Evolutionary conservation across 1,140 invertebrate species (phyloP).

Genomic region (Oryctes rhinoceros): DNA sequence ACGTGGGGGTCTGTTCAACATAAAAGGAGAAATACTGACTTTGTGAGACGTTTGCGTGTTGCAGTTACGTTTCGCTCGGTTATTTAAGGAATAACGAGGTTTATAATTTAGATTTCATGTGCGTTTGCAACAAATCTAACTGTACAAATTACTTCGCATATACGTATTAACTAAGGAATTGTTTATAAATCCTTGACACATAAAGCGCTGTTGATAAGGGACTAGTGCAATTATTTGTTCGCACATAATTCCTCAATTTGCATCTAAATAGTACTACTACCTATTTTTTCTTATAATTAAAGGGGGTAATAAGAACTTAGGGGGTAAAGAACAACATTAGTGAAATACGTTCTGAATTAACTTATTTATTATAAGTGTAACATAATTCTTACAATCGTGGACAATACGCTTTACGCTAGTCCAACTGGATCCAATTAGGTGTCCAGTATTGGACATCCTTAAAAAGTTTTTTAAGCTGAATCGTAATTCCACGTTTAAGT

Average conservation of each 20-base stretch:
- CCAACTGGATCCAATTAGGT: too few relatives aligned
- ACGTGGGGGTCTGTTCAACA: background rate
- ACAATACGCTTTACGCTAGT: too few relatives aligned
- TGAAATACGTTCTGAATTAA: too few relatives aligned
- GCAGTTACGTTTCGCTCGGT: background rate
- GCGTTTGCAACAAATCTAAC: background rate
- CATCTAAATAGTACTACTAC: background rate
- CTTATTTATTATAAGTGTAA: too few relatives aligned
- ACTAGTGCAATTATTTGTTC: background rate
- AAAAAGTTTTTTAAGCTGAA: too few relatives aligned
- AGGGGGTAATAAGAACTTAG: too few relatives aligned
- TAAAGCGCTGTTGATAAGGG: background rate
- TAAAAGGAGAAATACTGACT: background rate
- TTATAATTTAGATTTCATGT: constrained; percentile 14
- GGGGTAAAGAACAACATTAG: too few relatives aligned
- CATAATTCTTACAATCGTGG: too few relatives aligned
- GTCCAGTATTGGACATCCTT: too few relatives aligned
- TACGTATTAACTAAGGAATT: background rate
- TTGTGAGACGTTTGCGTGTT: background rate
- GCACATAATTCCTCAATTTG: background rate
- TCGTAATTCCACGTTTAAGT: too few relatives aligned
- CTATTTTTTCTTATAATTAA: too few relatives aligned
- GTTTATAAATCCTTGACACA: background rate
- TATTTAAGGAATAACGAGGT: background rate
- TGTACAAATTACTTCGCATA: background rate